Evolutionary conservation across 2,113 vertebrate species (phyloP).

Genomic region (Tragelaphus scriptus): DNA sequence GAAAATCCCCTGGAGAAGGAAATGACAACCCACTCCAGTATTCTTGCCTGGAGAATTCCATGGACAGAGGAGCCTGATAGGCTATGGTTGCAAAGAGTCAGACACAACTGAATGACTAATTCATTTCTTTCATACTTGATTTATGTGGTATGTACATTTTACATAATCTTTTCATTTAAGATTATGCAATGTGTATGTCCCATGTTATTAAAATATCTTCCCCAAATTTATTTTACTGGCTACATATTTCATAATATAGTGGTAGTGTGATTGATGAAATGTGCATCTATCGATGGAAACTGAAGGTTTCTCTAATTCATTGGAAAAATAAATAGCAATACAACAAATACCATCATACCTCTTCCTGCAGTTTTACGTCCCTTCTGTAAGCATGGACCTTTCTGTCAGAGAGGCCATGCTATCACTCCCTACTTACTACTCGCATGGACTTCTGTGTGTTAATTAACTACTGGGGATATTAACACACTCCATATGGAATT

Average conservation of each 20-base stretch:
- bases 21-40: neutral
- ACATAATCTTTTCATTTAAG: neutral
- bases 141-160: neutral
- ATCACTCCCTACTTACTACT: neutral
- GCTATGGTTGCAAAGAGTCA: neutral
- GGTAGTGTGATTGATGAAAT: neutral
- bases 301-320: neutral
- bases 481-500: neutral
- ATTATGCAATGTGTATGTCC: neutral
- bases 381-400: accelerated
- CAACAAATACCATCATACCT: neutral
- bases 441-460: neutral
- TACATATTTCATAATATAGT: neutral
- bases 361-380: neutral
- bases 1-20: neutral
- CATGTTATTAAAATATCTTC: neutral
- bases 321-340: neutral
- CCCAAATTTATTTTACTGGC: neutral
- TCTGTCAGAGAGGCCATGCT: neutral
- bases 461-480: neutral
- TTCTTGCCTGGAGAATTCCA: neutral
- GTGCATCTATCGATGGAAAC: neutral
- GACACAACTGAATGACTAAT: neutral
- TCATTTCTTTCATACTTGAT: neutral
- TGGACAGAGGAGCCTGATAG: neutral